Conservation (phyloP, 2,113 vertebrate genomes). For the Actenoides lindsayi region DNA sequence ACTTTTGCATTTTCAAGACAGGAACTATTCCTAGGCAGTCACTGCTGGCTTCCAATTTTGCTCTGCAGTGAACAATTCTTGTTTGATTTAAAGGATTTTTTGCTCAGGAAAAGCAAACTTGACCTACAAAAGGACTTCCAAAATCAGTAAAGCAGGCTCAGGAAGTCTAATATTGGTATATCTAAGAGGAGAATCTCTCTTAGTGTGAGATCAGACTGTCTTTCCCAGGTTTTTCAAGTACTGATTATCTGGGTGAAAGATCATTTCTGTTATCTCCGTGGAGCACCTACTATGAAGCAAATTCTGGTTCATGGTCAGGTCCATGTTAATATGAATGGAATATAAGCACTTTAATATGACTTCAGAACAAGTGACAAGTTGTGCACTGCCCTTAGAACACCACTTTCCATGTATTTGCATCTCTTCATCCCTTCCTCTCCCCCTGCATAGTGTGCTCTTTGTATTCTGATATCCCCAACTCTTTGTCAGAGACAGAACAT, state of each 20-base stretch:
- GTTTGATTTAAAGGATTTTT: conserved; percentile 21
- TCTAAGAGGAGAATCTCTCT: background rate
- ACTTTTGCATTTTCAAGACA: background rate
- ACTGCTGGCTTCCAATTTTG: background rate
- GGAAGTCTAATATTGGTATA: background rate
- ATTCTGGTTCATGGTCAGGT: background rate
- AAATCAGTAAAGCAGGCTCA: background rate
- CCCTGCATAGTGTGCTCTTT: background rate
- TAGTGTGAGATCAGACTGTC: background rate
- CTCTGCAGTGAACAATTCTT: background rate
- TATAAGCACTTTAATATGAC: background rate
- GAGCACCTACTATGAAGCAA: background rate
- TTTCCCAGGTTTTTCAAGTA: conserved; percentile 15
- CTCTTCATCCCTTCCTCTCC: background rate
- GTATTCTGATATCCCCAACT: background rate
- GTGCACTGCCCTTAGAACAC: background rate
- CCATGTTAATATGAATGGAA: background rate
- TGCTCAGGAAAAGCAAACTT: background rate
- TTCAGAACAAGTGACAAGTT: background rate
- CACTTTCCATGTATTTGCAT: background rate
- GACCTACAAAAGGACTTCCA: conserved; percentile 1
- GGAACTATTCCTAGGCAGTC: background rate
- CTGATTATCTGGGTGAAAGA: conserved; percentile 26
- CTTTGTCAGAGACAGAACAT: background rate
- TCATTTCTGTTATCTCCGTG: background rate